These are phyloP conservation scores for Psittacula cyanocephala DNA, from an alignment of 2,113 vertebrate genomes.

Conservation along the genomic window DNA sequence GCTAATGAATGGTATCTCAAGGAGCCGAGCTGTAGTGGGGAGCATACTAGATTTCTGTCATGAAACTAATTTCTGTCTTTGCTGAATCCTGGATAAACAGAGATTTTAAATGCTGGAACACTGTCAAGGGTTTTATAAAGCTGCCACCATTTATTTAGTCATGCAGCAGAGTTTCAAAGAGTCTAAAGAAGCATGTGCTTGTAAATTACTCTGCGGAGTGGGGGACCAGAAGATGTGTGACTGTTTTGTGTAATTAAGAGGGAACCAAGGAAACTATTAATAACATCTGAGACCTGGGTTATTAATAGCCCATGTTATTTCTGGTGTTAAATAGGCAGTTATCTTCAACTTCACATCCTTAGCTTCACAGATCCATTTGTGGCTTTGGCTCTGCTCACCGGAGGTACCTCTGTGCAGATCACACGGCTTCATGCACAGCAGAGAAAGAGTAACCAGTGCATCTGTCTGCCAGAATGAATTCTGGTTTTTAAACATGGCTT, in stretches of 20 bases:
- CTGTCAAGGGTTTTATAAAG: conserved; percentile 24
- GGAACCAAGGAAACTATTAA: conserved; percentile 34
- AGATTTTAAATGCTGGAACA: conserved; percentile 28
- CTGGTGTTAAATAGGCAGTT: conserved; percentile 4
- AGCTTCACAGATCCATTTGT: not conserved
- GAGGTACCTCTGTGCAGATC: not conserved
- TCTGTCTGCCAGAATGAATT: not conserved
- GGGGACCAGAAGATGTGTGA: not conserved
- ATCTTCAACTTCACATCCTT: not conserved
- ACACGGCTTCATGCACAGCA: rapidly evolving
- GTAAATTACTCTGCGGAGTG: not conserved
- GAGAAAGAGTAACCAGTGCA: not conserved
- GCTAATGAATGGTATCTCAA: conserved; percentile 38
- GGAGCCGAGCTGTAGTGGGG: not conserved
- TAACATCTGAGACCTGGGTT: conserved; percentile 18
- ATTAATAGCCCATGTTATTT: conserved; percentile 26
- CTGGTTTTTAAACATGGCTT: not conserved
- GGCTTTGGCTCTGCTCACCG: not conserved
- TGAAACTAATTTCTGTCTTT: conserved; percentile 13
- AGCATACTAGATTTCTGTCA: not conserved
- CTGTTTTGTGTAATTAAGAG: conserved; percentile 34
- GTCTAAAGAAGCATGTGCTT: not conserved
- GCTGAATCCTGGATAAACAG: conserved; percentile 38
- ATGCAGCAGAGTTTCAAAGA: not conserved
- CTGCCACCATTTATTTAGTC: conserved; percentile 13